Evolutionary conservation across 2,113 vertebrate genomes (phyloP).

Genomic region (Zosterops hypoxanthus): DNA sequence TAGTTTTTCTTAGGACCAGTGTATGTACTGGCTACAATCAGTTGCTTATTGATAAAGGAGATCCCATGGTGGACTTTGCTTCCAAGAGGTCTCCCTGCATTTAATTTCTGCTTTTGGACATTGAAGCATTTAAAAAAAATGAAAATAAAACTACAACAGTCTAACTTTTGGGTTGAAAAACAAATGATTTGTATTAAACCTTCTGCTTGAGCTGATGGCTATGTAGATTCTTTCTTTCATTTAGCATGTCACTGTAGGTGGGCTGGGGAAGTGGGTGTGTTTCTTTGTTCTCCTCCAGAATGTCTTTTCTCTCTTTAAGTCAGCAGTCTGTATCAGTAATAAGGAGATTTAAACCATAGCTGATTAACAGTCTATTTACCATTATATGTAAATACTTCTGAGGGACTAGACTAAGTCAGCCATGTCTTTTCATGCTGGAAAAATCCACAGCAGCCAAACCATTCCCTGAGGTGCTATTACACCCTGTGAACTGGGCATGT

Average conservation of each 20-base stretch:
- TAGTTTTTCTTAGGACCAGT: background rate
- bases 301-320: background rate
- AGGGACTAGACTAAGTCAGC: background rate
- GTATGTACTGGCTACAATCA: background rate
- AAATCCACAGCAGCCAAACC: background rate
- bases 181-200: background rate
- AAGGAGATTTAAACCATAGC: background rate
- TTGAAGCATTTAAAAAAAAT: background rate
- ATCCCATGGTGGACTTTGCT: background rate
- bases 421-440: background rate
- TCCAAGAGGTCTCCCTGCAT: background rate
- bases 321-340: background rate
- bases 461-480: background rate
- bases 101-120: background rate
- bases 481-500: background rate
- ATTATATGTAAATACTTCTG: background rate
- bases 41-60: background rate
- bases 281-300: background rate
- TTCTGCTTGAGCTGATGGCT: background rate
- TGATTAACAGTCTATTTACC: background rate
- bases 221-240: background rate
- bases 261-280: background rate
- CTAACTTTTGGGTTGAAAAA: background rate
- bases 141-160: background rate
- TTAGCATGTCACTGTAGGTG: background rate